Evolutionary conservation across 2,888 invertebrate genomes (phyloP), one percentile per base, ranked within the genome.

Genomic region (Macrophya alboannulata): DNA sequence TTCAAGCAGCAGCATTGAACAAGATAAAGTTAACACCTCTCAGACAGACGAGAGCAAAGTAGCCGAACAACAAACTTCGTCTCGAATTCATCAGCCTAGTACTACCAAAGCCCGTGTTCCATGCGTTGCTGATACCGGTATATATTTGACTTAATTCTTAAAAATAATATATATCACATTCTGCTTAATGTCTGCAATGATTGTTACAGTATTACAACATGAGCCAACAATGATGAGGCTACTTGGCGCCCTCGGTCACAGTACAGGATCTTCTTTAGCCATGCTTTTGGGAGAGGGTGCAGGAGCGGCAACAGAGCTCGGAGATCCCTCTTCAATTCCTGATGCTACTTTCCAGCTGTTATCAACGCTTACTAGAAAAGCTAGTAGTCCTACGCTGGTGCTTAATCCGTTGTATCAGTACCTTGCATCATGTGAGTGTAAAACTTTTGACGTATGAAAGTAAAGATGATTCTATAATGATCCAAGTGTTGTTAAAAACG

Each of bases 321-420:
- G 95, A n/a, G 97, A 97, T 89, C 96, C 97, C 10, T 95, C 96
- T 45, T 97, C 97, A 0, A 96, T 98, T 84, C 97, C 97, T 1
- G 98, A 98, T 91, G 97, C 97, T 31, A 96, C 98, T n/a, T 98
- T 98, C 91, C 97, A 97, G 94, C 95, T 98, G 88, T 95, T 98
- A 84, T 95, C 96, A 45, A 96, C 97, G 3, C 94, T 98, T 87
- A 96, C 96, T n/a, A 95, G 95, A 72, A 96, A 96, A 90, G 96
- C 98, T 2, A 96, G 97, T 9, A 96, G 96, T 91, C 96, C 97
- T 3, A 95, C 96, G 40, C 95, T 97, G 85, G 96, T 98, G 91
- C 95, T 98, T 89, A 96, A 96, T 88, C 97, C 98, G 0, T 95
- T 98, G 62, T 95, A 92, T 85, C 91, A 90, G 79, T 93, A 93